These are phyloP conservation scores for Odocoileus hemionus DNA, from an alignment of 2,113 vertebrate genomes.

Conservation along the genomic window DNA sequence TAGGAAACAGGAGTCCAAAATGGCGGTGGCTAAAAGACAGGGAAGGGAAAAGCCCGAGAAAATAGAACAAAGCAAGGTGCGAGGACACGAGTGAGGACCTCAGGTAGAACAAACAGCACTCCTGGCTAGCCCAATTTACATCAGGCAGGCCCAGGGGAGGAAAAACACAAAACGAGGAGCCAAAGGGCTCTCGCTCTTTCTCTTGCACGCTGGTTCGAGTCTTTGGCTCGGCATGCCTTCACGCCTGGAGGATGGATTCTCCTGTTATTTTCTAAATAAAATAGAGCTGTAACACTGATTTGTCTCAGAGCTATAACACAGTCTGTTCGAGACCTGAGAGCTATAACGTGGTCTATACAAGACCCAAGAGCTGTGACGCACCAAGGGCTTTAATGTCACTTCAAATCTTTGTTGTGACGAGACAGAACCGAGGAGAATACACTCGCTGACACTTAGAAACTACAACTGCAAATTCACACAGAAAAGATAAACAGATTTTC, in stretches of 20 bases:
- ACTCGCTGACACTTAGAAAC: neutral
- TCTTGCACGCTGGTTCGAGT: fast-evolving
- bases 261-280: neutral
- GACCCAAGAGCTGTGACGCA: neutral
- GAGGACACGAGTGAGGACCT: neutral
- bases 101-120: neutral
- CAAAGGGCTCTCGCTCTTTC: neutral
- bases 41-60: too few species aligned
- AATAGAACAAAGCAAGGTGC: too few species aligned
- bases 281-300: neutral
- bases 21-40: too few species aligned
- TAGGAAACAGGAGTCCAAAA: neutral
- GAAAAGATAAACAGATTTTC: neutral
- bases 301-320: neutral
- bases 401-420: neutral
- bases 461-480: neutral
- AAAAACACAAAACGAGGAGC: neutral
- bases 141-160: neutral
- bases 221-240: neutral
- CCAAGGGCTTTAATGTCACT: neutral
- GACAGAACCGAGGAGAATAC: neutral
- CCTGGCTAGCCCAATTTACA: neutral
- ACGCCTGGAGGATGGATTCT: neutral
- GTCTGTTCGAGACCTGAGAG: neutral
- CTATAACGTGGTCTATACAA: neutral